These are phyloP conservation scores for Petrophora chlorosata DNA, from an alignment of 2,888 invertebrate genomes.

Conservation along the genomic window DNA sequence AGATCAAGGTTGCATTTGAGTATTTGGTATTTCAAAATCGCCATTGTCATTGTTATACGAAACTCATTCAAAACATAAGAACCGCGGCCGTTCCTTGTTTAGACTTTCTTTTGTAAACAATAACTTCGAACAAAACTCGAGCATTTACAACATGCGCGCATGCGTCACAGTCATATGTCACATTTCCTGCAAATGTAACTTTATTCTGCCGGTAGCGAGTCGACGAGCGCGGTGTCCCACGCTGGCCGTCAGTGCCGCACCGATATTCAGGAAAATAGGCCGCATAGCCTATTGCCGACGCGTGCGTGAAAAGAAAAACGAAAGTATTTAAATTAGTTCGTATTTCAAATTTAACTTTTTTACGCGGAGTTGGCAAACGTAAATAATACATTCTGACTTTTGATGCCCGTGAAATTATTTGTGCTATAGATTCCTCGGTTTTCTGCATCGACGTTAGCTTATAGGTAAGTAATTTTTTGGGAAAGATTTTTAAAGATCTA, in stretches of 20 bases:
- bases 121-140: conserved; percentile 37
- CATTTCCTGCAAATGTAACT: conserved; percentile 49
- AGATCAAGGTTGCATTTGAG: too few relatives aligned
- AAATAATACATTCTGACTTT: conserved; percentile 5
- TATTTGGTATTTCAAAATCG: too few relatives aligned
- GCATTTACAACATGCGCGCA: conserved; percentile 34
- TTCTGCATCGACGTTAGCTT: conserved; percentile 6
- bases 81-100: neutral
- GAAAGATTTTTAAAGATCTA: too few relatives aligned
- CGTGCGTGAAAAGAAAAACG: conserved; percentile 47
- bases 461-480: conserved; percentile 5
- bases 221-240: conserved; percentile 39
- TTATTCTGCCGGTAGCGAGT: conserved; percentile 33
- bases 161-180: conserved; percentile 48
- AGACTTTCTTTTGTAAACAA: conserved; percentile 25
- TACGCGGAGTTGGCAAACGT: conserved; percentile 27
- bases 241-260: conserved; percentile 57
- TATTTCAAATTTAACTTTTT: conserved; percentile 17
- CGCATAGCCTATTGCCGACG: conserved; percentile 54
- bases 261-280: conserved; percentile 70
- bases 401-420: conserved; percentile 24
- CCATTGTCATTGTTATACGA: too few relatives aligned
- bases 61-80: too few relatives aligned
- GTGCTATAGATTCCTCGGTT: conserved; percentile 14
- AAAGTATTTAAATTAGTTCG: conserved; percentile 34